Conservation (phyloP, 2,888 invertebrate species). For the Acanthosepion pharaonis region DNA sequence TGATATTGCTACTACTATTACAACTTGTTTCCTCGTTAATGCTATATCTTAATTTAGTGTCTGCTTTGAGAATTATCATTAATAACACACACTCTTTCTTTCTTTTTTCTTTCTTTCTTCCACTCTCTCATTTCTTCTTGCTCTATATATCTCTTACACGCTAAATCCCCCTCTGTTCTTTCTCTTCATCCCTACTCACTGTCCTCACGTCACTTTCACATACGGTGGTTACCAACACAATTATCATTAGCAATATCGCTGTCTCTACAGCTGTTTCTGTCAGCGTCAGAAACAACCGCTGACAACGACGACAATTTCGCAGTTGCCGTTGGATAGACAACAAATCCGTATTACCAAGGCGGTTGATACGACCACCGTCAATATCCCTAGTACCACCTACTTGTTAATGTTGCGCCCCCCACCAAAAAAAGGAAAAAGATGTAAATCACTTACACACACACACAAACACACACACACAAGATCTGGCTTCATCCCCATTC, state of each 20-base stretch:
- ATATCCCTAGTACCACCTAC: not conserved
- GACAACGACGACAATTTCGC: not conserved
- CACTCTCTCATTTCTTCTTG: not conserved
- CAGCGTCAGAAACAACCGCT: not conserved
- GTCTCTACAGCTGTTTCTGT: not conserved
- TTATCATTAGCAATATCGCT: constrained; percentile 13
- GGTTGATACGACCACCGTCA: not conserved
- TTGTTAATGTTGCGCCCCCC: not conserved
- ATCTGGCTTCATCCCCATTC: too few relatives aligned
- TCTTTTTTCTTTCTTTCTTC: not conserved
- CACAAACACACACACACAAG: too few relatives aligned
- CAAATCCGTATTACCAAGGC: not conserved
- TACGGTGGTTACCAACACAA: not conserved
- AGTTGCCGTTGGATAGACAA: constrained; percentile 33
- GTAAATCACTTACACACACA: too few relatives aligned
- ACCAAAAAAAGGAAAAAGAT: not conserved
- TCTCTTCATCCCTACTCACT: not conserved
- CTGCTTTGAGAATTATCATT: not conserved
- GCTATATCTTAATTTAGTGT: not conserved
- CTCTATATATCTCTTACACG: not conserved
- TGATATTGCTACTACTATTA: not conserved
- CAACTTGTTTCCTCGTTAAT: not conserved
- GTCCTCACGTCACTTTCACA: too few relatives aligned
- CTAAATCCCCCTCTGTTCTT: not conserved
- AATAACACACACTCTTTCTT: not conserved